Percentiles rank a stretch among this genome's conserved stretches.
These are phyloP conservation scores for Bolinopsis microptera DNA, from an alignment of 37 sponge, comb jelly and placozoan species.

Conservation along the genomic window DNA sequence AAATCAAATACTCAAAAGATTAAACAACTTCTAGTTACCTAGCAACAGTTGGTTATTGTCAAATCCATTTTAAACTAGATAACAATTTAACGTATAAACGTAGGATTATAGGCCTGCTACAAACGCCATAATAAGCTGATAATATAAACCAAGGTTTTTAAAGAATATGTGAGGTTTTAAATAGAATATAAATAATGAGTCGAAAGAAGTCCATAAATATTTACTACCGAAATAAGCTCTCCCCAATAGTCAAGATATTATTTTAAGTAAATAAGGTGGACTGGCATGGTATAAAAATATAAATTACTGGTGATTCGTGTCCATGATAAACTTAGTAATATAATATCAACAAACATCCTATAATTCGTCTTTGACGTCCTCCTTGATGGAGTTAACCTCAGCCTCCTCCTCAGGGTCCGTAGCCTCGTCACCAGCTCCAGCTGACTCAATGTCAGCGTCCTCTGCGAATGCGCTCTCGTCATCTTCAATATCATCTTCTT, in stretches of 20 bases:
- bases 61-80: neutral
- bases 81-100: neutral
- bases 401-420: neutral
- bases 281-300: neutral
- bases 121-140: too few species aligned
- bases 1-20: neutral
- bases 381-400: neutral
- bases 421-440: neutral
- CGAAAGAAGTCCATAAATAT: too few species aligned
- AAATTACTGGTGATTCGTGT: neutral
- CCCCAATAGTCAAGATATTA: too few species aligned
- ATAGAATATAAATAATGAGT: too few species aligned
- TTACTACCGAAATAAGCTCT: too few species aligned
- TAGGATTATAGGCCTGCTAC: neutral
- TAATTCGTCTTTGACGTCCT: conserved; percentile 40
- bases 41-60: neutral
- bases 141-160: too few species aligned
- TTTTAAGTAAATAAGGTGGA: neutral
- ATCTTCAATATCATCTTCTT: conserved; percentile 62
- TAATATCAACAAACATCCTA: neutral
- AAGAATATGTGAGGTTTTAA: too few species aligned
- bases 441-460: conserved; percentile 42
- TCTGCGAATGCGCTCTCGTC: conserved; percentile 54
- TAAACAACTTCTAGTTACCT: neutral
- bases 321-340: neutral